Evolutionary conservation across 1,140 invertebrate species (phyloP).

Genomic region (Kradibia gibbosae): DNA sequence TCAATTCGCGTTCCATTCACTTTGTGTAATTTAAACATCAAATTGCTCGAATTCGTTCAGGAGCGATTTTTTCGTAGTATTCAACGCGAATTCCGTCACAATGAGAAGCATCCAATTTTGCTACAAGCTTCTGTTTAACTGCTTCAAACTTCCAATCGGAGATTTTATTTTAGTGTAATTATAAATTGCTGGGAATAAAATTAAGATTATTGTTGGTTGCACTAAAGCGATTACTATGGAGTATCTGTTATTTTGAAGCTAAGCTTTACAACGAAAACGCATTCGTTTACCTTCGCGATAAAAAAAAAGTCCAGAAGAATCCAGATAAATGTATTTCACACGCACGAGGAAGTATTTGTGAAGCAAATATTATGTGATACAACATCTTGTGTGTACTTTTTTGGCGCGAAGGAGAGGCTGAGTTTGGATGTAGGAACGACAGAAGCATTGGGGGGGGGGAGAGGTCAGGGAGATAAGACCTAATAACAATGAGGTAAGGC

Average conservation of each 20-base stretch:
- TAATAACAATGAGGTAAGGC: not conserved
- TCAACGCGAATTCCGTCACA: not conserved
- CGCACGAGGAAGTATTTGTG: constrained; percentile 19
- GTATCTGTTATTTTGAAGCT: not conserved
- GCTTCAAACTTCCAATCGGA: not conserved
- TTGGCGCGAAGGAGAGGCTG: not conserved
- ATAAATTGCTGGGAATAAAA: not conserved
- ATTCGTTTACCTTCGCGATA: not conserved
- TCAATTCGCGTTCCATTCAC: constrained; percentile 13
- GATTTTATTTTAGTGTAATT: not conserved
- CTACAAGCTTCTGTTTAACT: too few species aligned
- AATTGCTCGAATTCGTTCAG: not conserved
- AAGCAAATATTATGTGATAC: constrained; percentile 5
- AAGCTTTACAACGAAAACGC: not conserved
- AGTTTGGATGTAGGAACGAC: too few species aligned
- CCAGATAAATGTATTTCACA: not conserved
- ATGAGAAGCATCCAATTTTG: not conserved
- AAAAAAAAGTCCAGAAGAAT: not conserved
- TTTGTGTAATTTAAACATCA: constrained; percentile 14
- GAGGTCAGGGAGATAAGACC: not conserved
- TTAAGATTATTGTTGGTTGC: not conserved
- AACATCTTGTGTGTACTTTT: not conserved
- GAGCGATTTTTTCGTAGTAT: not conserved
- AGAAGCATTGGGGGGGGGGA: too few species aligned
- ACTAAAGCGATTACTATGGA: not conserved